phyloP scores from a whole-genome alignment of 1,140 invertebrate genomes.

The Drosophila seguyi region DNA sequence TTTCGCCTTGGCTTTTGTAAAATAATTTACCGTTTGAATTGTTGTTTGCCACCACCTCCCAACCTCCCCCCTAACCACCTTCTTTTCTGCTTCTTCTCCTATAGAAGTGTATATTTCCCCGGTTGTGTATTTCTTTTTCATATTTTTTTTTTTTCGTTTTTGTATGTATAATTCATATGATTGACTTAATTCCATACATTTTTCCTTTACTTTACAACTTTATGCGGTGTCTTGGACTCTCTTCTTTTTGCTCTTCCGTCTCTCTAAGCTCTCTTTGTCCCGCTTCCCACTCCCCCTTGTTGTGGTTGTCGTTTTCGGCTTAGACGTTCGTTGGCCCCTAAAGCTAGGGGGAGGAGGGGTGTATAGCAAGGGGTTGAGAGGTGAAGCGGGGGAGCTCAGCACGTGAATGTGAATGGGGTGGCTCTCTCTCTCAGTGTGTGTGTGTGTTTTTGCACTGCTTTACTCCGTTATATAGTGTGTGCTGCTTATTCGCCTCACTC shows the following conservation, averaged over 20 bases:
- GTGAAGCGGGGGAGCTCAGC: slow-evolving; percentile 11
- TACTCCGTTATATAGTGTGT: slow-evolving; percentile 13
- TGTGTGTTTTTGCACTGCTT: slow-evolving; percentile 16
- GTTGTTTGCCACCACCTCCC: slow-evolving; percentile 49
- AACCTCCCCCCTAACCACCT: neutral
- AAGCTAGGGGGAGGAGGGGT: neutral
- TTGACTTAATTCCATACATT: slow-evolving; percentile 78
- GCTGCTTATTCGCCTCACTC: slow-evolving; percentile 11
- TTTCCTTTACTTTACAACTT: slow-evolving; percentile 64
- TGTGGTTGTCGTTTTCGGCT: slow-evolving; percentile 52
- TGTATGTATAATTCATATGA: slow-evolving; percentile 74
- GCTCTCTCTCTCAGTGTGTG: slow-evolving; percentile 29
- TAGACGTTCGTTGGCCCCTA: slow-evolving; percentile 78
- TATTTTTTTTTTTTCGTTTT: slow-evolving; percentile 1
- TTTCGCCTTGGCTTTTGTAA: slow-evolving; percentile 67
- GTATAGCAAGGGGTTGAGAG: slow-evolving; percentile 16
- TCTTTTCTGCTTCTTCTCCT: neutral
- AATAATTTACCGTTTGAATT: slow-evolving; percentile 83
- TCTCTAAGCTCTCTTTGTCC: slow-evolving; percentile 29
- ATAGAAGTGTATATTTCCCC: slow-evolving; percentile 26
- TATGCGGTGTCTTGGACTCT: slow-evolving; percentile 28
- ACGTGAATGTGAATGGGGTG: slow-evolving; percentile 54
- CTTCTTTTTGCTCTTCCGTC: slow-evolving; percentile 27
- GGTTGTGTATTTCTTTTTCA: slow-evolving; percentile 3
- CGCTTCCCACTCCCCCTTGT: slow-evolving; percentile 38